Percentiles rank a stretch among this genome's conserved stretches.
phyloP scores from a whole-genome alignment of 2,113 vertebrate genomes.

The Argyrosomus japonicus region DNA sequence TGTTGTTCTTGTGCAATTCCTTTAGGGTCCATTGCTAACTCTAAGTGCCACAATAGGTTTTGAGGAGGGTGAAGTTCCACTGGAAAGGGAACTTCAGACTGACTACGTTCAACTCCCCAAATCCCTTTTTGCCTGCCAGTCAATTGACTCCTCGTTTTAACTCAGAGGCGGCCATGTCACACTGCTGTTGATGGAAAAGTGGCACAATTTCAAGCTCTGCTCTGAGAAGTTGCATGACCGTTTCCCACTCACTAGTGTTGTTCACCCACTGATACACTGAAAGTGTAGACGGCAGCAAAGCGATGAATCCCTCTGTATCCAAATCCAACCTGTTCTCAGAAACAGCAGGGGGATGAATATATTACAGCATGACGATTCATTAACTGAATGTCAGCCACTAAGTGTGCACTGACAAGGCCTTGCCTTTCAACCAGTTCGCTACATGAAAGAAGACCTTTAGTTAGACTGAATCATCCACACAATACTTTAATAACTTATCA shows the following conservation, averaged over 20 bases:
- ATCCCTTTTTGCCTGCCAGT: slow-evolving; percentile 40
- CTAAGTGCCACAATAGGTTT: slow-evolving; percentile 49
- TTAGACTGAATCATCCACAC: slow-evolving; percentile 52
- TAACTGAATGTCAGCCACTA: slow-evolving; percentile 75
- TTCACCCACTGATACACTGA: slow-evolving; percentile 27
- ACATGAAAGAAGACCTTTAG: slow-evolving; percentile 73
- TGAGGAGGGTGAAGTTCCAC: slow-evolving; percentile 39
- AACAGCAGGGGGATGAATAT: slow-evolving; percentile 72
- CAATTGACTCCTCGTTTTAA: slow-evolving; percentile 47
- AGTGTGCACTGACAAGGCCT: slow-evolving; percentile 57
- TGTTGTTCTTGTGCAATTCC: slow-evolving; percentile 50
- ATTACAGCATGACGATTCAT: slow-evolving; percentile 72
- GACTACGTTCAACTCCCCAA: slow-evolving; percentile 53
- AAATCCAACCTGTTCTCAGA: slow-evolving; percentile 63
- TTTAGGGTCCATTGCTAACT: slow-evolving; percentile 41
- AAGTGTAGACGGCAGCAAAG: slow-evolving; percentile 32
- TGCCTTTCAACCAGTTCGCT: slow-evolving; percentile 64
- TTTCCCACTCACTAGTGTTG: slow-evolving; percentile 23
- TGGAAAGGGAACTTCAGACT: slow-evolving; percentile 48
- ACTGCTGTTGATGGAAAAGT: slow-evolving; percentile 26
- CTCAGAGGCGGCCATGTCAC: slow-evolving; percentile 29
- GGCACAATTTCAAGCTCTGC: slow-evolving; percentile 27
- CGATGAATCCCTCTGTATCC: slow-evolving; percentile 48
- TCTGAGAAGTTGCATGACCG: slow-evolving; percentile 33
- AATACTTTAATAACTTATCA: slow-evolving; percentile 68